Evolutionary conservation across 2,113 vertebrate genomes (phyloP).

Genomic region (Hiodon alosoides): DNA sequence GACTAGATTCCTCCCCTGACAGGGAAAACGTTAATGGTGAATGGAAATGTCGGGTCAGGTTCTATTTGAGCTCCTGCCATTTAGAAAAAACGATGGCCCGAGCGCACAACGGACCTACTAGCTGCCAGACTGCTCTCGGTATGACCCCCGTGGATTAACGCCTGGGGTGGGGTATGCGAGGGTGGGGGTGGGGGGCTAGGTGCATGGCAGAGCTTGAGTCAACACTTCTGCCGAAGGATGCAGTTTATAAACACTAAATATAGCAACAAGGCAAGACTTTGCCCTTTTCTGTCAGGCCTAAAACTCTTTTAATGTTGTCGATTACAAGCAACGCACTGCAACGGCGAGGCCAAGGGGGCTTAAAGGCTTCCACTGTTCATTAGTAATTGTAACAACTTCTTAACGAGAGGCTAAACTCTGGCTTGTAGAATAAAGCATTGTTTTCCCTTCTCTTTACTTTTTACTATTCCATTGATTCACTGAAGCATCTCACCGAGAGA

Average conservation of each 20-base stretch:
- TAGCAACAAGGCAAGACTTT: conserved; percentile 16
- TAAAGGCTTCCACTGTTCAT: background rate
- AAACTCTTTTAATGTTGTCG: conserved; percentile 22
- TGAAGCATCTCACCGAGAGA: conserved; percentile 27
- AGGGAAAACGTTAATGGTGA: background rate
- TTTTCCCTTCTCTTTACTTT: conserved; percentile 24
- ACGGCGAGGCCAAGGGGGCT: background rate
- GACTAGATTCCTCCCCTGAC: background rate
- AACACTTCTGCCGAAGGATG: conserved; percentile 23
- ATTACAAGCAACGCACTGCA: conserved; percentile 3
- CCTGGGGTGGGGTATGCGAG: background rate
- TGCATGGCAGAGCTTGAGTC: conserved; percentile 10
- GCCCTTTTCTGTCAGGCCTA: conserved; percentile 27
- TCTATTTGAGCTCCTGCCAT: background rate
- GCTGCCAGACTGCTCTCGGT: background rate
- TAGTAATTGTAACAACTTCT: background rate
- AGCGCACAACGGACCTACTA: background rate
- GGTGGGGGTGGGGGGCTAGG: background rate
- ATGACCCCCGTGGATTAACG: background rate
- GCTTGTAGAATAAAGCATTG: conserved; percentile 13
- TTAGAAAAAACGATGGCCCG: background rate
- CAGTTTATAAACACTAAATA: conserved; percentile 33
- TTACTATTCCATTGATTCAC: conserved; percentile 39
- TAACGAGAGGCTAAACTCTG: conserved; percentile 30
- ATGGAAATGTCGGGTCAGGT: background rate